phyloP scores from a whole-genome alignment of 2,888 invertebrate genomes.

The Latrodectus hesperus region DNA sequence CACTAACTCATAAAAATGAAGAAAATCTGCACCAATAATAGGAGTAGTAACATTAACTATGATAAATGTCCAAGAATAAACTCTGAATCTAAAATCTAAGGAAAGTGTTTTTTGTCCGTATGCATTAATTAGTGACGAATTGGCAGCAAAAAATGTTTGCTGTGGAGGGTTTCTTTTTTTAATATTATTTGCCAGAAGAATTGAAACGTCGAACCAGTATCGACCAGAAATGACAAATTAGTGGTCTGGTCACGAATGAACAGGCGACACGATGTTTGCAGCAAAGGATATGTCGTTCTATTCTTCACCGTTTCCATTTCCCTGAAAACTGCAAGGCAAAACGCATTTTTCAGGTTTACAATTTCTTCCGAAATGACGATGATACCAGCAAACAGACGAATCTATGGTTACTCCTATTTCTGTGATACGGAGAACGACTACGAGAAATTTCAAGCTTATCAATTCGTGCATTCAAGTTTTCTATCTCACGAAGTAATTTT shows the following conservation, averaged over 20 bases:
- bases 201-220: slow-evolving; percentile 45
- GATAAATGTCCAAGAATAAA: background rate
- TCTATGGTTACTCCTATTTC: background rate
- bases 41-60: slow-evolving; percentile 17
- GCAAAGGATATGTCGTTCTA: slow-evolving; percentile 5
- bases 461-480: slow-evolving; percentile 10
- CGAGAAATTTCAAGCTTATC: too few species aligned
- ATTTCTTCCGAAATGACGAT: background rate
- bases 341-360: slow-evolving; percentile 13
- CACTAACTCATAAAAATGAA: slow-evolving; percentile 9
- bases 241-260: slow-evolving; percentile 12
- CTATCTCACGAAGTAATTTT: background rate
- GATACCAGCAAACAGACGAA: background rate
- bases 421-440: slow-evolving; percentile 1
- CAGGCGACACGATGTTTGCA: slow-evolving; percentile 10
- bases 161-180: slow-evolving; percentile 1
- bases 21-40: slow-evolving; percentile 68
- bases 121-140: slow-evolving; percentile 6
- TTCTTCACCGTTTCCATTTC: slow-evolving; percentile 5
- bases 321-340: background rate
- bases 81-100: background rate
- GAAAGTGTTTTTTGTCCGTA: slow-evolving; percentile 6
- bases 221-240: slow-evolving; percentile 39
- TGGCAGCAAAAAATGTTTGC: slow-evolving; percentile 1
- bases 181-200: slow-evolving; percentile 22